phyloP scores from a whole-genome alignment of 1,140 invertebrate species.

The Manduca sexta region DNA sequence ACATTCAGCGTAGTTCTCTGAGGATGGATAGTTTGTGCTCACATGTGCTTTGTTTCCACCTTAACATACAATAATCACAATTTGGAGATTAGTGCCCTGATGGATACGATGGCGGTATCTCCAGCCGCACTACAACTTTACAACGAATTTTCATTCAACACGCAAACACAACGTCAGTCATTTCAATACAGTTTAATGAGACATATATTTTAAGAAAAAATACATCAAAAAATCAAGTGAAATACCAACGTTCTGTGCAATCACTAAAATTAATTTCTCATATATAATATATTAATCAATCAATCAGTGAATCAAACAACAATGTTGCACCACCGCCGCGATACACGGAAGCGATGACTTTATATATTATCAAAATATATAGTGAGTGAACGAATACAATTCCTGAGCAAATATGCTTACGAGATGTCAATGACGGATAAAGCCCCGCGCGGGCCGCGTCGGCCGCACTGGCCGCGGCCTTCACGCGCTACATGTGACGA shows the following conservation, averaged over 20 bases:
- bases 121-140: conserved; percentile 2
- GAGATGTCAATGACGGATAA: conserved; percentile 8
- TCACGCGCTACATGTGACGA: too few species aligned
- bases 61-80: conserved; percentile 66
- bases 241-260: conserved; percentile 71
- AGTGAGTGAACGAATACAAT: conserved; percentile 63
- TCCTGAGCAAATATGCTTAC: conserved; percentile 56
- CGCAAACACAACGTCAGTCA: conserved; percentile 59
- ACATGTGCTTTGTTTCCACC: conserved; percentile 65
- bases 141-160: conserved; percentile 30
- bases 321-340: conserved; percentile 48
- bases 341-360: conserved; percentile 58
- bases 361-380: conserved; percentile 63
- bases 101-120: conserved; percentile 12
- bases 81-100: conserved; percentile 42
- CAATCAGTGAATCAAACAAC: conserved; percentile 56
- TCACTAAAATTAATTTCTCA: conserved; percentile 53
- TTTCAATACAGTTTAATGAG: conserved; percentile 31
- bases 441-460: neutral
- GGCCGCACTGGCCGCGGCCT: neutral
- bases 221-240: conserved; percentile 70
- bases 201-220: conserved; percentile 49
- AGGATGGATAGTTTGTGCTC: conserved; percentile 71
- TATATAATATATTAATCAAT: conserved; percentile 9
- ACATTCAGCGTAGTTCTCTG: conserved; percentile 65